Evolutionary conservation across 2,888 invertebrate species (phyloP), one percentile per base, ranked within the genome.

Genomic region (Nemotelus pantherinus): DNA sequence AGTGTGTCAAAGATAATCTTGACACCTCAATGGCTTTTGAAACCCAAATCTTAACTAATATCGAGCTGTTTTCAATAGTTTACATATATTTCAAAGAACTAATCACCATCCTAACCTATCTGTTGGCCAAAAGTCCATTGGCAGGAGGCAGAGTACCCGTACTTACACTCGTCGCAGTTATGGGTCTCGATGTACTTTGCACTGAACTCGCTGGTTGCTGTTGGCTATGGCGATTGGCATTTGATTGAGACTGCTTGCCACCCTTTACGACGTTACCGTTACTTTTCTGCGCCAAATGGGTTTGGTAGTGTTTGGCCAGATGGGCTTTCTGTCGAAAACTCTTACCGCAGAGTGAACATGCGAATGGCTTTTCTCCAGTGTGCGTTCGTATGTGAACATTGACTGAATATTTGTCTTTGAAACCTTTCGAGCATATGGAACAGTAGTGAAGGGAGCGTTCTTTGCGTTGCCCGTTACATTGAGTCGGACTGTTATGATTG

Each of bases 311-410:
- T 86, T 96, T 96, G 79, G 96, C 96, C 82, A 96, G 89, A 84
- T 96, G 96, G 0, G 96, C 96, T 85, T 96, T 96, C 86, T 96
- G 96, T 70, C 96, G 90, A 88, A 96, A 96, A 84, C 94, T 95
- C 87, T 96, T 97, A 80, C 96, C 96, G 86, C 99, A 99, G 77
- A 97, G 90, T 39, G 94, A 93, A 86, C 99, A 99, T 53, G 95
- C 92, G 87, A 99, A 99, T 0, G 99, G 98, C 85, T 99, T 98
- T 87, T 99, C 98, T 0, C 98, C 98, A 0, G 98, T 98, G 86
- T 99, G 99, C 45, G 98, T 98, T 82, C 98, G 90, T 82, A 98
- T 95, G 87, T 99, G 99, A 67, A 98, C 98, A 86, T 98, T 98
- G 77, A 99, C 96, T 80, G 98, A 95, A 90, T 99, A 99, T 87